Percentiles rank a stretch among this genome's conserved stretches.
These are phyloP conservation scores for Chlorops oryzae DNA, from an alignment of 1,140 invertebrate species.

Conservation along the genomic window DNA sequence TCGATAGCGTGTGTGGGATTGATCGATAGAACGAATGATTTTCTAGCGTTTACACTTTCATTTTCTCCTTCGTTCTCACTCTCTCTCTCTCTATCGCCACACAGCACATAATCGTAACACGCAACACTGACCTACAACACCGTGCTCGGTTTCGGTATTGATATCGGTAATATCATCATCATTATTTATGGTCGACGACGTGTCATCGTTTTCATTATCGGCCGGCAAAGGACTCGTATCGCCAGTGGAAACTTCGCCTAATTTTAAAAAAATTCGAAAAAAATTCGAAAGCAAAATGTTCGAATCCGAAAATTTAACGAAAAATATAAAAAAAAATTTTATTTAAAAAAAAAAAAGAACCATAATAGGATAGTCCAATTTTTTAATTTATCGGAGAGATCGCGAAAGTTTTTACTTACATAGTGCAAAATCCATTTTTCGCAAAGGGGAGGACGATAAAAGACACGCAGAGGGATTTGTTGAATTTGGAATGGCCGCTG, in stretches of 20 bases:
- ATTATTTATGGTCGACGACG: constrained; percentile 56
- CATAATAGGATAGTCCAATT: background rate
- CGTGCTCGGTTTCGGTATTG: constrained; percentile 48
- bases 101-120: no score
- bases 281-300: constrained; percentile 4
- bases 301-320: no score
- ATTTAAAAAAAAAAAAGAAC: no score
- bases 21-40: no score
- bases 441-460: constrained; percentile 42
- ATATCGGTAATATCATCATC: constrained; percentile 54
- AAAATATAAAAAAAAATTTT: no score
- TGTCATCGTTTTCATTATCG: constrained; percentile 64
- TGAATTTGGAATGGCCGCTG: constrained; percentile 17
- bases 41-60: no score
- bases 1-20: no score
- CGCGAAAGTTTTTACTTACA: constrained; percentile 55
- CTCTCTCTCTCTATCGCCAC: no score
- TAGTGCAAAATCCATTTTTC: constrained; percentile 63
- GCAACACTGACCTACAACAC: constrained; percentile 64
- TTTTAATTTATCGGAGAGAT: no score
- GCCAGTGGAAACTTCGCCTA: constrained; percentile 62
- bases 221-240: constrained; percentile 64
- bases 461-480: constrained; percentile 31
- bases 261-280: constrained; percentile 2
- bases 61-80: no score